A percentile compares a stretch with the other conserved stretches of the same genome.
These are phyloP conservation scores for Florisuga fusca DNA, from an alignment of 2,797 vertebrate genomes.

Conservation along the genomic window DNA sequence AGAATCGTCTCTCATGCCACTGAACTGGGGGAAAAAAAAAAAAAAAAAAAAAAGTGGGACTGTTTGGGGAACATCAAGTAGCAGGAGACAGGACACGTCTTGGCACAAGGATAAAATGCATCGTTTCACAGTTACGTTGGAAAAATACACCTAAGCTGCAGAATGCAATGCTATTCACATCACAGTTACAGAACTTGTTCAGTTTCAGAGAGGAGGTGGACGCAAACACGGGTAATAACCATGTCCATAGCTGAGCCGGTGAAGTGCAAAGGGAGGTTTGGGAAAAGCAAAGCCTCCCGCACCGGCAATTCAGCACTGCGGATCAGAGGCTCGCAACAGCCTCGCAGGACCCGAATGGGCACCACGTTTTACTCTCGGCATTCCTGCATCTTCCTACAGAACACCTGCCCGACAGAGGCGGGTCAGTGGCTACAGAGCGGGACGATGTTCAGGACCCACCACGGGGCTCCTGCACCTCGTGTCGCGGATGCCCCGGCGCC, in stretches of 20 bases:
- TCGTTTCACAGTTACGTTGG: accelerated
- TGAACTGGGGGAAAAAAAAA: not conserved
- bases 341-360: not conserved
- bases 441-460: accelerated
- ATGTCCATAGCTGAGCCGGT: not conserved
- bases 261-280: not conserved
- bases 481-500: not conserved
- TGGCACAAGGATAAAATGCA: accelerated
- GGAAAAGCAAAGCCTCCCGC: not conserved
- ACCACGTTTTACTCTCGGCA: not conserved
- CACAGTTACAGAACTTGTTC: accelerated
- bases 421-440: not conserved
- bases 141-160: not conserved
- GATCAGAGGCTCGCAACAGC: not conserved
- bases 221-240: accelerated
- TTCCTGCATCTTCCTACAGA: not conserved
- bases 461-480: accelerated
- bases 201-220: not conserved
- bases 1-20: not conserved
- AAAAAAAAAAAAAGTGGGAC: not conserved
- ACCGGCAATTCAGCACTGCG: not conserved
- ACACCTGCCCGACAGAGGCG: not conserved
- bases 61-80: not conserved
- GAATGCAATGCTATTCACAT: not conserved
- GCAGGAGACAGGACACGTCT: not conserved